Conservation (phyloP, 2,888 invertebrate genomes). For the Erebia epiphron region DNA sequence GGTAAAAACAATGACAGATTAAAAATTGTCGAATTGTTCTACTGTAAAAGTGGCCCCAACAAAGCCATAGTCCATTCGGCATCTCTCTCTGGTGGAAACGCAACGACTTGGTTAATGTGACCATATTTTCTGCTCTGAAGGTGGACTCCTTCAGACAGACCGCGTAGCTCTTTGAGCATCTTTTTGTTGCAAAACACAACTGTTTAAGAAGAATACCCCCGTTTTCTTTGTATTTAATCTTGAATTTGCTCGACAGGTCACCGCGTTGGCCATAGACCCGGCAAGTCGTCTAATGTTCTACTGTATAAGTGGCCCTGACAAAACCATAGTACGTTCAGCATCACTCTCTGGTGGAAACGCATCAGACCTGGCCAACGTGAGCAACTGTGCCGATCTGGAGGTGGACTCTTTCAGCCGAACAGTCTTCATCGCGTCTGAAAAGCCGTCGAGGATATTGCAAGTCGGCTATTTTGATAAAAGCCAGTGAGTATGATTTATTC, state of each 20-base stretch:
- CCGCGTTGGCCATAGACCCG: slow-evolving; percentile 81
- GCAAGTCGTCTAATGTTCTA: slow-evolving; percentile 83
- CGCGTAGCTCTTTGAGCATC: too few species aligned
- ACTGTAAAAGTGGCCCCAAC: too few species aligned
- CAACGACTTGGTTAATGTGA: too few species aligned
- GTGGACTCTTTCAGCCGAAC: slow-evolving; percentile 78
- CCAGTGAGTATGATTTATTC: slow-evolving; percentile 51
- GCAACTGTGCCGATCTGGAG: slow-evolving; percentile 70
- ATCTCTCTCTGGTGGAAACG: too few species aligned
- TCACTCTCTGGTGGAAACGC: slow-evolving; percentile 78
- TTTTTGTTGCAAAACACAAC: too few species aligned
- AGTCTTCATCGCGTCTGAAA: slow-evolving; percentile 90
- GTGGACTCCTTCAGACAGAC: too few species aligned
- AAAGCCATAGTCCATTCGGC: too few species aligned
- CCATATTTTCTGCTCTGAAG: too few species aligned
- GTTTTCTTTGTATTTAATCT: too few species aligned
- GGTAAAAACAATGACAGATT: slow-evolving; percentile 8
- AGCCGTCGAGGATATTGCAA: slow-evolving; percentile 67
- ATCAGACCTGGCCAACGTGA: slow-evolving; percentile 62
- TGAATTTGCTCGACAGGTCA: slow-evolving; percentile 9
- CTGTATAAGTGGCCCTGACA: slow-evolving; percentile 71
- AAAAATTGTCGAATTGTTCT: too few species aligned
- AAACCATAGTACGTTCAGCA: slow-evolving; percentile 77
- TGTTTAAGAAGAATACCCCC: too few species aligned
- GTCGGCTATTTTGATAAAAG: slow-evolving; percentile 63